A percentile compares a stretch with the other conserved stretches of the same genome.
phyloP scores from a whole-genome alignment of 2,797 vertebrate genomes.

The Geotrypetes seraphini region DNA sequence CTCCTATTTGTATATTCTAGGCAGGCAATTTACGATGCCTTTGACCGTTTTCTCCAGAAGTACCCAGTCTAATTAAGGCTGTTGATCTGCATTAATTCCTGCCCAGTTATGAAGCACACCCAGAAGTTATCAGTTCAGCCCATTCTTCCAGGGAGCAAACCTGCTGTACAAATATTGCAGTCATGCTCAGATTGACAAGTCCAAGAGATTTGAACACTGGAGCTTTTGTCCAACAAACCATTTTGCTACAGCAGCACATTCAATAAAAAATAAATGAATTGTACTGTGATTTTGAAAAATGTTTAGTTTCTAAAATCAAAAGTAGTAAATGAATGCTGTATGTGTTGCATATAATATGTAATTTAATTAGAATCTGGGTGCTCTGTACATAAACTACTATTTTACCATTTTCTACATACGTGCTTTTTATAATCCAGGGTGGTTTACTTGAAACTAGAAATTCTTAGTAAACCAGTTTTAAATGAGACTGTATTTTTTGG shows the following conservation, averaged over 20 bases:
- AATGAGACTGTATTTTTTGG: no score
- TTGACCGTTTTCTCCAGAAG: slow-evolving; percentile 81
- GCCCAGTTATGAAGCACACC: neutral
- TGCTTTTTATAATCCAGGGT: neutral
- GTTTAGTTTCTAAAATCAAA: no score
- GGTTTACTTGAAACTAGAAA: no score
- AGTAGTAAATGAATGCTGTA: no score
- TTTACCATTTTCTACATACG: neutral
- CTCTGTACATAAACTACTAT: neutral
- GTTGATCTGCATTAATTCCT: neutral
- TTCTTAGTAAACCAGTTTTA: no score
- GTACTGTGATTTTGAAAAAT: no score
- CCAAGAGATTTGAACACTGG: neutral
- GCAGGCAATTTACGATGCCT: slow-evolving; percentile 89
- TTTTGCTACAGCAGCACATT: no score
- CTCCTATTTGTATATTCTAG: slow-evolving; percentile 45
- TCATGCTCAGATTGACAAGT: slow-evolving; percentile 1
- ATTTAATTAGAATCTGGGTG: no score
- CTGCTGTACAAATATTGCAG: neutral
- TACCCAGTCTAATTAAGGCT: slow-evolving; percentile 49
- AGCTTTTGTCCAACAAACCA: no score
- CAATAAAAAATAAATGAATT: no score
- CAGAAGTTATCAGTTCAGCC: slow-evolving; percentile 7
- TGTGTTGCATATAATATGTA: no score
- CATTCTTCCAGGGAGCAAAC: slow-evolving; percentile 11